phyloP scores from a whole-genome alignment of 2,113 vertebrate species.

The Hyperoodon ampullatus region DNA sequence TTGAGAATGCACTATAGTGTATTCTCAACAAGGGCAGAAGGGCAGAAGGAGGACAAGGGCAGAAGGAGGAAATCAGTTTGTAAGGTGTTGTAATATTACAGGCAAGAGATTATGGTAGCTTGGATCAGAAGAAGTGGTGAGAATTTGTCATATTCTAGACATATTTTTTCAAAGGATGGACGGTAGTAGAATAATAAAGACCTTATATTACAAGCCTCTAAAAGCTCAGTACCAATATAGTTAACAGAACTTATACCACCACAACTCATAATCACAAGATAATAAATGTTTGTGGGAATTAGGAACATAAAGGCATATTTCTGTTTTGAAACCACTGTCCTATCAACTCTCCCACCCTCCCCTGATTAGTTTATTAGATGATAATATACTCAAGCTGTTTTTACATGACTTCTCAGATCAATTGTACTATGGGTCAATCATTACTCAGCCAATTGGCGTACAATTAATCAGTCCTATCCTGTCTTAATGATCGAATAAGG shows the following conservation, averaged over 20 bases:
- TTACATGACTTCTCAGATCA: constrained; percentile 27
- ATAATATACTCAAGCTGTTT: background rate
- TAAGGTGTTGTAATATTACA: background rate
- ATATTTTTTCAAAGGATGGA: background rate
- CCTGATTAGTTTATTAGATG: constrained; percentile 21
- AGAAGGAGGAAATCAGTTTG: background rate
- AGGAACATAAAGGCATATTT: background rate
- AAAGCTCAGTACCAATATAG: background rate
- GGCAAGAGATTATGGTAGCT: background rate
- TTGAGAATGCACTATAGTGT: background rate
- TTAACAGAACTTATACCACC: background rate
- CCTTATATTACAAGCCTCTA: constrained; percentile 3
- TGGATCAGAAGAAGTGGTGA: background rate
- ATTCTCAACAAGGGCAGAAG: too few relatives aligned
- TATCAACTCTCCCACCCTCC: background rate
- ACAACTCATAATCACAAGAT: constrained; percentile 27
- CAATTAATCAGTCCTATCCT: background rate
- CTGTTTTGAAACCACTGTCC: constrained; percentile 34
- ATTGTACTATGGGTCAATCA: background rate
- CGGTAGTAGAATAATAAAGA: background rate
- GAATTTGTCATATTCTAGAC: constrained; percentile 7
- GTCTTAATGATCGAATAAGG: background rate
- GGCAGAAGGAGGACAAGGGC: background rate
- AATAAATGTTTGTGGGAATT: background rate
- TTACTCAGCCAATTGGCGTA: background rate